Evolutionary conservation across 92 coral and sea anemone species (phyloP).

Genomic region (Muricea muricata): DNA sequence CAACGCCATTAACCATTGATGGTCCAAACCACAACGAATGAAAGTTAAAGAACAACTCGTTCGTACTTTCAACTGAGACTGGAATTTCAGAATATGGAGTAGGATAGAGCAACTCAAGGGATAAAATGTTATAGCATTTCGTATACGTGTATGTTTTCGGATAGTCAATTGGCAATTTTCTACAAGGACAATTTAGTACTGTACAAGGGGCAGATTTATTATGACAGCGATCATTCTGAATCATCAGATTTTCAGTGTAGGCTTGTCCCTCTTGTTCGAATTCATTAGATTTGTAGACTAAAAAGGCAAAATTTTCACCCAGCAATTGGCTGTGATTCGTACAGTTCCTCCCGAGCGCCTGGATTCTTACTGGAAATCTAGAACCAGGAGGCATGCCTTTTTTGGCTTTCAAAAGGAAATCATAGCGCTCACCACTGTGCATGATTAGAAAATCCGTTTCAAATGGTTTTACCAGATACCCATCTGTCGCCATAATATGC

Average conservation of each 20-base stretch:
- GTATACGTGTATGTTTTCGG: background rate
- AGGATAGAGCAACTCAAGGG: slow-evolving; percentile 47
- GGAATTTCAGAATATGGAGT: slow-evolving; percentile 43
- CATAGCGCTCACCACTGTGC: slow-evolving; percentile 74
- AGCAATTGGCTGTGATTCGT: background rate
- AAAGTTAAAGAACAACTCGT: slow-evolving; percentile 43
- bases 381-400: background rate
- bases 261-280: too few relatives aligned
- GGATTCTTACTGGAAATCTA: slow-evolving; percentile 67
- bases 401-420: slow-evolving; percentile 67
- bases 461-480: slow-evolving; percentile 67
- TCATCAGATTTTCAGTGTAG: background rate
- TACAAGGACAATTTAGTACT: slow-evolving; percentile 59
- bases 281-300: slow-evolving; percentile 58
- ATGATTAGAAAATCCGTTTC: slow-evolving; percentile 70
- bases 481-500: slow-evolving; percentile 70
- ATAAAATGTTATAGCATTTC: slow-evolving; percentile 34
- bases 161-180: slow-evolving; percentile 24
- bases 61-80: background rate
- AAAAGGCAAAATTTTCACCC: slow-evolving; percentile 57
- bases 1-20: slow-evolving; percentile 49
- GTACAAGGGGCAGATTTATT: slow-evolving; percentile 2
- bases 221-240: background rate
- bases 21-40: slow-evolving; percentile 2
- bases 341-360: slow-evolving; percentile 33